Conservation (phyloP, 2,888 invertebrate genomes). For the Tachina lurida region DNA sequence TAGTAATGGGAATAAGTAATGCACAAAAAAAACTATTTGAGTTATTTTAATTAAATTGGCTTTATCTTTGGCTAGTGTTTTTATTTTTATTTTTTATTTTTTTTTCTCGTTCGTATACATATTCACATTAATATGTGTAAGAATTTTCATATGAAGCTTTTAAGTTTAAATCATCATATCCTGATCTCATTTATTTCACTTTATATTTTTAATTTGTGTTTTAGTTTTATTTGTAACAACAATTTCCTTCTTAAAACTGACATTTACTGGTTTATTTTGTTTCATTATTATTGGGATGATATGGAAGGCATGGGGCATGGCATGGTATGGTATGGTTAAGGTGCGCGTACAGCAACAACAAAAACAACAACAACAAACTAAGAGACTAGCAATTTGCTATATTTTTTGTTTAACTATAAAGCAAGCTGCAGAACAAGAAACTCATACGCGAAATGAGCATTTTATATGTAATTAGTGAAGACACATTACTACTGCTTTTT, state of each 20-base stretch:
- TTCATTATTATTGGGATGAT: conserved; percentile 26
- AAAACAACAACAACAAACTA: conserved; percentile 11
- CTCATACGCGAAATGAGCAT: conserved; percentile 74
- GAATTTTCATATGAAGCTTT: conserved; percentile 60
- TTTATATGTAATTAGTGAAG: conserved; percentile 75
- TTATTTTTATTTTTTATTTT: neutral
- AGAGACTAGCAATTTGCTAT: conserved; percentile 67
- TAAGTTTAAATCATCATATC: conserved; percentile 61
- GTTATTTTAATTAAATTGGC: conserved; percentile 63
- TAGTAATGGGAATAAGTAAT: neutral
- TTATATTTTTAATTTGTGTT: conserved; percentile 26
- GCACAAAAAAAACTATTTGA: conserved; percentile 6
- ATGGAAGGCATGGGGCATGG: conserved; percentile 12
- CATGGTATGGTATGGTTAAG: conserved; percentile 38
- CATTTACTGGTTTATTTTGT: conserved; percentile 58
- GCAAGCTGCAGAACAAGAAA: conserved; percentile 60
- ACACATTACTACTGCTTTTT: conserved; percentile 69
- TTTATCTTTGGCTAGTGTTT: conserved; percentile 20
- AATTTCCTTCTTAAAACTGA: conserved; percentile 57
- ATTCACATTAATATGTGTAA: conserved; percentile 45
- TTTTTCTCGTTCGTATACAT: conserved; percentile 6
- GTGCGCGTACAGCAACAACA: conserved; percentile 43
- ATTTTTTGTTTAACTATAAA: conserved; percentile 44
- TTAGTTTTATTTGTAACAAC: conserved; percentile 46
- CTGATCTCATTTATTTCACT: conserved; percentile 50